phyloP scores from a whole-genome alignment of 1,140 invertebrate genomes.

The Portunus trituberculatus region DNA sequence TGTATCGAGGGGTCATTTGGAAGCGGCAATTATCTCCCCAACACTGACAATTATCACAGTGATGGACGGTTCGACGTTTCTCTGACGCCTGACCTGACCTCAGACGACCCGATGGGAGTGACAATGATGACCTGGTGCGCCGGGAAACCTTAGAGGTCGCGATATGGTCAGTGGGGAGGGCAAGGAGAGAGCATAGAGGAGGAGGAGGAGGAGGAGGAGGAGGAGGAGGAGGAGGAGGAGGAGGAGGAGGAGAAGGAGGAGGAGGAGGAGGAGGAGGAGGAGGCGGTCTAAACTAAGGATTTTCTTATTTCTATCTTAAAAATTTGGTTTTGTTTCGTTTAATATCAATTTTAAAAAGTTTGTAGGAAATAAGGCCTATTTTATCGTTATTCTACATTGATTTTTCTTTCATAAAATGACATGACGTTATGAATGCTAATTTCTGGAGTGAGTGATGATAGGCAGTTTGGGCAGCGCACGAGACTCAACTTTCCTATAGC shows the following conservation, averaged over 20 bases:
- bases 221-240: neutral
- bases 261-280: neutral
- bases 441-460: too few relatives aligned
- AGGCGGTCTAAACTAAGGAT: neutral
- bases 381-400: too few relatives aligned
- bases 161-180: too few relatives aligned
- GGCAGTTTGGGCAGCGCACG: too few relatives aligned
- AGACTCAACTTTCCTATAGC: too few relatives aligned
- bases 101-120: neutral
- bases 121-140: neutral
- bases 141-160: neutral
- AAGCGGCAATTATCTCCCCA: conserved; percentile 50
- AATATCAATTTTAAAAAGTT: too few relatives aligned
- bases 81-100: conserved; percentile 63
- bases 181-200: neutral
- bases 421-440: too few relatives aligned
- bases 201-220: neutral
- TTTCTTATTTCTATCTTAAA: neutral
- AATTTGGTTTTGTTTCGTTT: neutral
- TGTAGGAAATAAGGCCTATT: too few relatives aligned
- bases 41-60: conserved; percentile 48
- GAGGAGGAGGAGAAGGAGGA: neutral
- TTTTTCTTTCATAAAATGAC: too few relatives aligned
- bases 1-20: conserved; percentile 6
- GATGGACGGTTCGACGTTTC: conserved; percentile 22